Conservation (phyloP, 2,888 invertebrate species). For the Carabus problematicus region DNA sequence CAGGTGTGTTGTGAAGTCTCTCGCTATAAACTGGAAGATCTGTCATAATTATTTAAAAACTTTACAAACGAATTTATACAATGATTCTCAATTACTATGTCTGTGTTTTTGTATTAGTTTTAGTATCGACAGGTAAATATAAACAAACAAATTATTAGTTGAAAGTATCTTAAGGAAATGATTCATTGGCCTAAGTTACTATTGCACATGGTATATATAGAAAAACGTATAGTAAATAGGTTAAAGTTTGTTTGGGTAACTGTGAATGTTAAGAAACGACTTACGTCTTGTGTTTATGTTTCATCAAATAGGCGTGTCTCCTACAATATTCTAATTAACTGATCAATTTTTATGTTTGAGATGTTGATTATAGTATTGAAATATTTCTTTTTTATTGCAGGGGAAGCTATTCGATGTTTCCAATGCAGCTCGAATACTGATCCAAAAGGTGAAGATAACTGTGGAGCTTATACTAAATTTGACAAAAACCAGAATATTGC, state of each 20-base stretch:
- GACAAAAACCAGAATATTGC: constrained; percentile 86
- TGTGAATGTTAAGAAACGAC: constrained; percentile 30
- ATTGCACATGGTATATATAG: constrained; percentile 19
- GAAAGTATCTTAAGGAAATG: background rate
- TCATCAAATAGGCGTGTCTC: constrained; percentile 24
- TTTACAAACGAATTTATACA: constrained; percentile 5
- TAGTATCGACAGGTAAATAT: constrained; percentile 45
- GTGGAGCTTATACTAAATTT: constrained; percentile 88
- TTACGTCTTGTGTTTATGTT: constrained; percentile 37
- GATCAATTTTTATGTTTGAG: constrained; percentile 5
- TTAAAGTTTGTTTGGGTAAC: constrained; percentile 22
- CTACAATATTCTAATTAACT: background rate
- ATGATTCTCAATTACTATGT: constrained; percentile 27
- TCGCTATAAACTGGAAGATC: constrained; percentile 7
- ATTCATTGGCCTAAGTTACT: constrained; percentile 24
- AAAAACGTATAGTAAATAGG: constrained; percentile 4
- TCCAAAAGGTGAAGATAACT: constrained; percentile 80
- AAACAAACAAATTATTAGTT: too few relatives aligned
- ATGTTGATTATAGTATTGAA: constrained; percentile 16
- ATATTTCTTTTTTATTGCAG: constrained; percentile 56
- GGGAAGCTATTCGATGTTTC: constrained; percentile 83
- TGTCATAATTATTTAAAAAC: constrained; percentile 12
- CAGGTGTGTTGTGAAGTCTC: constrained; percentile 27
- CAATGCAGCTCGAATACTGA: constrained; percentile 92
- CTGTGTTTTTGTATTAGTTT: constrained; percentile 42